These are phyloP conservation scores for Selenia dentaria DNA, from an alignment of 2,888 invertebrate species.

Conservation along the genomic window DNA sequence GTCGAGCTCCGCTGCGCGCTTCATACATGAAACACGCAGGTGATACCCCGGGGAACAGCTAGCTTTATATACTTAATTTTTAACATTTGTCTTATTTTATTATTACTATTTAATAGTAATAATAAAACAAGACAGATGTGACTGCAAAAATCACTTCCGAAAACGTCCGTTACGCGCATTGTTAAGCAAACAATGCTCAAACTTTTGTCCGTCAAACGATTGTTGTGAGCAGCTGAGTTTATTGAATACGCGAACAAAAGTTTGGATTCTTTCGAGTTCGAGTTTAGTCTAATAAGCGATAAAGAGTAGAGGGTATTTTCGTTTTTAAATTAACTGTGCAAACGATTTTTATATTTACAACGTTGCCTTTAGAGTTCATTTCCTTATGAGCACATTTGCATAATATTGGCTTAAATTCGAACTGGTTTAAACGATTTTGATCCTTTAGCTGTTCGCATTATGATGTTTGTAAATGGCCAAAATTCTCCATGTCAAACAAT, in stretches of 20 bases:
- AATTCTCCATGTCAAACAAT: constrained; percentile 1
- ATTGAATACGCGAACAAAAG: constrained; percentile 16
- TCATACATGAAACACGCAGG: too few species aligned
- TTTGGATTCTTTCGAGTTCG: constrained; percentile 12
- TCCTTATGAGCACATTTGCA: not conserved
- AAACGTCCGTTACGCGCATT: constrained; percentile 39
- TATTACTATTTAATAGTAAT: too few species aligned
- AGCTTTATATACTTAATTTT: too few species aligned
- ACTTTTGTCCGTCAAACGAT: constrained; percentile 33
- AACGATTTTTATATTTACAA: not conserved
- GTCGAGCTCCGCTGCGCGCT: too few species aligned
- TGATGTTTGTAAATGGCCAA: not conserved
- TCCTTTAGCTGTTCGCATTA: not conserved
- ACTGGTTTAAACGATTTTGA: constrained; percentile 9
- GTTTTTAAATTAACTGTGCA: constrained; percentile 6
- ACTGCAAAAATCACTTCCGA: constrained; percentile 42
- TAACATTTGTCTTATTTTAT: too few species aligned
- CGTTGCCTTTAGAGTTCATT: not conserved
- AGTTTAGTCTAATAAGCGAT: constrained; percentile 5
- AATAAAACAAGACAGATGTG: constrained; percentile 29
- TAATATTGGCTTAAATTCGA: not conserved
- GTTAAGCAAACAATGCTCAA: constrained; percentile 27
- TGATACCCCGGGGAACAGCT: too few species aligned
- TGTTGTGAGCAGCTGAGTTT: constrained; percentile 34
- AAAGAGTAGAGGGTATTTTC: constrained; percentile 12